These are phyloP conservation scores for Cerastoderma edule DNA, from an alignment of 2,888 invertebrate species.

Conservation along the genomic window DNA sequence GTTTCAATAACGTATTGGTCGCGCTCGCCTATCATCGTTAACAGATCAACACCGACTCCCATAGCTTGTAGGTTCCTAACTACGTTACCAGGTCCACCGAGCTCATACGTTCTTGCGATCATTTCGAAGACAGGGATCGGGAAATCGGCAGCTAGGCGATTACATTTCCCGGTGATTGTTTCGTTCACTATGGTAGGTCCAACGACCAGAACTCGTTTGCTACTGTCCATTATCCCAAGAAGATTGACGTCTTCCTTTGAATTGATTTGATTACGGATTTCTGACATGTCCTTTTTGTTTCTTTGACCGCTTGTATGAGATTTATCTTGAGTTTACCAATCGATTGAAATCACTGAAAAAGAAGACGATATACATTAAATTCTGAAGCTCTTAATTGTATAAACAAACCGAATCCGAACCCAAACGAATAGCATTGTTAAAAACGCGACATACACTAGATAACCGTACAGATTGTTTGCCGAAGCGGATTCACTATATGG, in stretches of 20 bases:
- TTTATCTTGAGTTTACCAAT: too few relatives aligned
- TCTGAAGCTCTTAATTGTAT: too few relatives aligned
- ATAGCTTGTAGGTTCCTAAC: conserved; percentile 26
- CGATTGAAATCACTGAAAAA: too few relatives aligned
- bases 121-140: conserved; percentile 33
- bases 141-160: conserved; percentile 23
- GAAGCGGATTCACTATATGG: too few relatives aligned
- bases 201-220: conserved; percentile 25
- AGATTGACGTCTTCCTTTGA: conserved; percentile 8
- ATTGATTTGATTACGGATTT: too few relatives aligned
- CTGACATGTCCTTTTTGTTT: too few relatives aligned
- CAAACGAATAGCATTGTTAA: too few relatives aligned
- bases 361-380: too few relatives aligned
- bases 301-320: too few relatives aligned
- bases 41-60: conserved; percentile 25
- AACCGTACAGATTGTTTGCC: too few relatives aligned
- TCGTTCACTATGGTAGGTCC: conserved; percentile 33
- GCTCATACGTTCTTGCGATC: neutral
- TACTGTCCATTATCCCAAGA: neutral
- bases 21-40: conserved; percentile 27
- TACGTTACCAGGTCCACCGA: conserved; percentile 40
- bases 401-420: too few relatives aligned
- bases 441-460: too few relatives aligned
- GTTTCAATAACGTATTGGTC: conserved; percentile 11
- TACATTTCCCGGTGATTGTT: conserved; percentile 29